These are phyloP conservation scores for Drosophila neocordata DNA, from an alignment of 1,140 invertebrate species.

Conservation along the genomic window DNA sequence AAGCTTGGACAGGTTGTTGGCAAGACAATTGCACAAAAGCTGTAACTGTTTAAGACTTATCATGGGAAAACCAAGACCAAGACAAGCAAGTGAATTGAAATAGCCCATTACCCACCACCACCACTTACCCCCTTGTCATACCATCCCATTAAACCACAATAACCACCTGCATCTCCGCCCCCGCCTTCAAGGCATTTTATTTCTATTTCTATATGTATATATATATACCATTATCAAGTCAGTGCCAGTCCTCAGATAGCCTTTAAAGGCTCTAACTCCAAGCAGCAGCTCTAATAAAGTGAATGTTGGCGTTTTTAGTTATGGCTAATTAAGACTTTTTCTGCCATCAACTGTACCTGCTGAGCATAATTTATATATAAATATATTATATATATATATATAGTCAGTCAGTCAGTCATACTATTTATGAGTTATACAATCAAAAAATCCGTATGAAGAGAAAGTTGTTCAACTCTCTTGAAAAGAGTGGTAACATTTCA, in stretches of 20 bases:
- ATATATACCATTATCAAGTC: conserved; percentile 63
- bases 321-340: conserved; percentile 75
- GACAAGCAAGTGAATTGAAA: conserved; percentile 12
- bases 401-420: conserved; percentile 4
- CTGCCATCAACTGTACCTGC: conserved; percentile 62
- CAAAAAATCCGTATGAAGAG: conserved; percentile 29
- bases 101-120: background rate
- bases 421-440: conserved; percentile 54
- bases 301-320: conserved; percentile 51
- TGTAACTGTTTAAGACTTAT: conserved; percentile 55
- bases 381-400: conserved; percentile 30
- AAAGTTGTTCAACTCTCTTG: conserved; percentile 57
- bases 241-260: conserved; percentile 59
- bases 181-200: conserved; percentile 23
- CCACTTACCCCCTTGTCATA: conserved; percentile 24
- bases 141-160: conserved; percentile 6
- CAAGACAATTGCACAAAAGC: conserved; percentile 66
- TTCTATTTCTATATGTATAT: conserved; percentile 41
- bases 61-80: conserved; percentile 54
- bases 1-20: conserved; percentile 71
- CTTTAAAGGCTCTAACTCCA: conserved; percentile 53
- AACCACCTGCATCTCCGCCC: background rate
- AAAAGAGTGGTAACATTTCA: conserved; percentile 20
- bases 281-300: conserved; percentile 46
- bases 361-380: conserved; percentile 64